phyloP scores from a whole-genome alignment of 2,797 vertebrate species.

The Cirrhinus mrigala region DNA sequence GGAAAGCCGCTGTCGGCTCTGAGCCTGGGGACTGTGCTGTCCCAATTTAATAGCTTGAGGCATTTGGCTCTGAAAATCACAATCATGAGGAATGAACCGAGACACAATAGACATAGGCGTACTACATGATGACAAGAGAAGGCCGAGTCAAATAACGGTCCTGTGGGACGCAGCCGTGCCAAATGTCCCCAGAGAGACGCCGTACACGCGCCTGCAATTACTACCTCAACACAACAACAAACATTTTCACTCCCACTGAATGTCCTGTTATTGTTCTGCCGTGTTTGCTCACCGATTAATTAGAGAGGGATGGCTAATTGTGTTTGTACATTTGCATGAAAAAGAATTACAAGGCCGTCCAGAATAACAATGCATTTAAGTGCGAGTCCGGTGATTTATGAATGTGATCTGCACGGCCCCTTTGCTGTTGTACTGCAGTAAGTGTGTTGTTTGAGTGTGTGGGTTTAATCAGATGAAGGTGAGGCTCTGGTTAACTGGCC shows the following conservation, averaged over 20 bases:
- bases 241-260: background rate
- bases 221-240: constrained; percentile 14
- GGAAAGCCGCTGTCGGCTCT: background rate
- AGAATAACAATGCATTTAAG: constrained; percentile 31
- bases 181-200: background rate
- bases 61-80: background rate
- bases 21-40: background rate
- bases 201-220: background rate
- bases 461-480: constrained; percentile 41
- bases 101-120: background rate
- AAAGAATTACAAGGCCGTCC: constrained; percentile 21
- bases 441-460: background rate
- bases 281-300: constrained; percentile 41
- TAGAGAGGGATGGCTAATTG: constrained; percentile 30
- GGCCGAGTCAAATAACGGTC: background rate
- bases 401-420: background rate
- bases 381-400: background rate
- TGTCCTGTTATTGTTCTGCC: constrained; percentile 29
- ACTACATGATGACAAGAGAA: constrained; percentile 1
- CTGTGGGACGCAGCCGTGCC: background rate
- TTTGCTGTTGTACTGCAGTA: constrained; percentile 53
- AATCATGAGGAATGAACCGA: background rate
- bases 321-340: constrained; percentile 53
- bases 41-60: background rate
- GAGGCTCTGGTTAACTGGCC: constrained; percentile 65